phyloP scores from a whole-genome alignment of 2,113 vertebrate species.

The Eclectus roratus region DNA sequence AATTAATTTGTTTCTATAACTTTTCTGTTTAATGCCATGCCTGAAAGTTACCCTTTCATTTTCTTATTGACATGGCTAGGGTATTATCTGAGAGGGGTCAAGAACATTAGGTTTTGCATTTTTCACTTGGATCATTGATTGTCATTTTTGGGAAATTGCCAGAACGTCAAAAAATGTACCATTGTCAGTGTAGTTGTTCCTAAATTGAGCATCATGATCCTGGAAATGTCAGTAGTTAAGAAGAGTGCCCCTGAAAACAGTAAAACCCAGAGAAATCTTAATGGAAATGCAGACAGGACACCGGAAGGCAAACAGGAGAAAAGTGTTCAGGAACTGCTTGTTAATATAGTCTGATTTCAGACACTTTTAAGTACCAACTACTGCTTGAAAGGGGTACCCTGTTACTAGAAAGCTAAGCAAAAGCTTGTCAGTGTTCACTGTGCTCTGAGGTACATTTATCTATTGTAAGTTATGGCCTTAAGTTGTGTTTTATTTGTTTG shows the following conservation, averaged over 20 bases:
- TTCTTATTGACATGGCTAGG: background rate
- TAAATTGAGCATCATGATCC: background rate
- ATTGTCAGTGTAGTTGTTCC: background rate
- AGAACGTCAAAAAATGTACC: background rate
- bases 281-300: background rate
- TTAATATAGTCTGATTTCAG: background rate
- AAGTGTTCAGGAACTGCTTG: background rate
- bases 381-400: background rate
- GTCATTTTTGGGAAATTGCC: background rate
- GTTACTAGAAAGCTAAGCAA: background rate
- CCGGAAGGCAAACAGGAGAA: background rate
- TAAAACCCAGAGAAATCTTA: background rate
- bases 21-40: background rate
- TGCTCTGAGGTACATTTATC: background rate
- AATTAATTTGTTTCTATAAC: background rate
- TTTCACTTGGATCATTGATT: background rate
- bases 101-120: background rate
- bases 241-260: background rate
- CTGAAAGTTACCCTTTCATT: background rate
- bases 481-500: background rate
- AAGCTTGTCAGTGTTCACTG: fast-evolving
- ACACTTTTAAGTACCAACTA: background rate
- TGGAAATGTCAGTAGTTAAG: background rate
- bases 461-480: background rate
- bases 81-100: background rate